Evolutionary conservation across 2,113 vertebrate genomes (phyloP), one percentile per base, ranked within the genome.

Genomic region (Cephalopholis sonnerati): DNA sequence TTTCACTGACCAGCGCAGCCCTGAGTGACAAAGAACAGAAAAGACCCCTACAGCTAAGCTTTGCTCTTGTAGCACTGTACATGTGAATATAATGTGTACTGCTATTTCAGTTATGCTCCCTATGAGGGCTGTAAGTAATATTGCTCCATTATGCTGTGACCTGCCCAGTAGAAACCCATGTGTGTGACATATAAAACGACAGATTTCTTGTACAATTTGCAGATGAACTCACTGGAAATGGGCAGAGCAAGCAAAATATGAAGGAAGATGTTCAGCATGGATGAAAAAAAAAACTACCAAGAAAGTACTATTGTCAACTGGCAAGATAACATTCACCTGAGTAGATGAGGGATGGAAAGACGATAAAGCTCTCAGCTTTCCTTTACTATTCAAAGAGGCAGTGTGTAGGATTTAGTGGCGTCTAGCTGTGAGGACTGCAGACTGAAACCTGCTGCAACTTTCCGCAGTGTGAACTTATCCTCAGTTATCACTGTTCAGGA

Each of bases 21-120:
- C 93, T 92, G 92, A 93, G 90, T 81, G 68, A 91, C 39, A 58
- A 70, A 78, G 24, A 76, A 77, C 36, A 72, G 16, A 55, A 80
- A 44, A 81, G 11, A 73, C 53, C 68, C 41, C 46, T 58, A 70
- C 54, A 57, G 17, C 51, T 67, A 22, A 65, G 53, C 55, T 24
- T 29, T 51, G 53, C 79, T 65, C 17, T 22, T 32, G 16, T 74
- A 81, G 81, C 54, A 83, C 79, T 84, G 70, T 79, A 59, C 25
- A 79, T 80, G 17, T 72, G 50, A 79, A 71, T 25, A 44, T 32
- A 71, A 46, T 58, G 25, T 64, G 44, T 73, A 83, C 65, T 83
- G 67, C 39, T 50, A 58, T 74, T 83, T 88, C 39, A 54, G 27
- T 67, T 76, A 53, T 29, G 69, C 39, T 87, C 87, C 89, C 83